A percentile compares a stretch with the other conserved stretches of the same genome.
Conservation (phyloP, 2,797 vertebrate species). For the Acrocephalus scirpaceus region DNA sequence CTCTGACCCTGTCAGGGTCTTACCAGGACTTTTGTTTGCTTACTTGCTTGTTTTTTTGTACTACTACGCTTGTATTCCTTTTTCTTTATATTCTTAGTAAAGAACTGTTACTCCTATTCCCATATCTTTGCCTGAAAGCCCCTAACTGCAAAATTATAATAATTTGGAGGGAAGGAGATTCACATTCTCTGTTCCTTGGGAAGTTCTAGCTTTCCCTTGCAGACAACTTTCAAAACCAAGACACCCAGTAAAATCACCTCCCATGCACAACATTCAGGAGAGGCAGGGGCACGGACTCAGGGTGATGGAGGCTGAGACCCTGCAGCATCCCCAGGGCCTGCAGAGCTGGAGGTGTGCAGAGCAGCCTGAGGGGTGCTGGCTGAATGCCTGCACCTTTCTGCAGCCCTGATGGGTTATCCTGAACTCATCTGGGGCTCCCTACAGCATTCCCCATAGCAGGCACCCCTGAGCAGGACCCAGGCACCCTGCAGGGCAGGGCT, state of each 20-base stretch:
- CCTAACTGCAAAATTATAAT: too few species aligned
- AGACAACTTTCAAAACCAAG: too few species aligned
- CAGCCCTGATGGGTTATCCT: background rate
- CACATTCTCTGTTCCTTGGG: too few species aligned
- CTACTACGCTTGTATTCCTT: too few species aligned
- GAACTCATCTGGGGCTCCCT: background rate
- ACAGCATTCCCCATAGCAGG: background rate
- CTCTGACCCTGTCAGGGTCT: too few species aligned
- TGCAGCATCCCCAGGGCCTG: background rate
- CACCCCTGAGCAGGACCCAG: background rate
- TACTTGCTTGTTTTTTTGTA: too few species aligned
- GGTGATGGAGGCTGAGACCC: background rate
- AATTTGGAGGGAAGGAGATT: too few species aligned
- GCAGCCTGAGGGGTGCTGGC: background rate
- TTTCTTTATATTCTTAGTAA: too few species aligned
- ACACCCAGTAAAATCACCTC: background rate
- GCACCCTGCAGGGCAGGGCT: background rate
- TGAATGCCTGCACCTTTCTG: background rate
- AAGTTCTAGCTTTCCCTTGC: too few species aligned
- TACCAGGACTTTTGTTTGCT: too few species aligned
- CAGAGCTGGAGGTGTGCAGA: rapidly evolving
- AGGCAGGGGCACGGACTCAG: background rate
- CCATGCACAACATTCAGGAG: background rate
- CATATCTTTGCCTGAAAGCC: too few species aligned
- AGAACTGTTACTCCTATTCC: too few species aligned